Conservation (phyloP, 2,888 invertebrate genomes). For the Nomada lathburiana region DNA sequence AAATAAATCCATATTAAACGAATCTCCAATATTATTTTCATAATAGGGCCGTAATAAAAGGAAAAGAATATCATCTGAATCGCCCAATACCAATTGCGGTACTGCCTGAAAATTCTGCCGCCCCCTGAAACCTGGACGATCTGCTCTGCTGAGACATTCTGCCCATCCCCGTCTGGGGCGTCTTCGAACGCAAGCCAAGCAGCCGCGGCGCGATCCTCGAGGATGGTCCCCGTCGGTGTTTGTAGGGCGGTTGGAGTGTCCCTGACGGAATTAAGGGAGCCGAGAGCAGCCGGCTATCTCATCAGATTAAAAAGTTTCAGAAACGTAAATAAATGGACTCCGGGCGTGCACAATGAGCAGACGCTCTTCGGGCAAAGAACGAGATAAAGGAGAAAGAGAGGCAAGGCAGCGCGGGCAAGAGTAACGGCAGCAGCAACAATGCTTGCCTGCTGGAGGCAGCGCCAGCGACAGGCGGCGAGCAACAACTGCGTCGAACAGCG, state of each 20-base stretch:
- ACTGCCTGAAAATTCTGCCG: neutral
- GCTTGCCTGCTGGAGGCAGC: constrained; percentile 40
- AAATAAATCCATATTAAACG: too few species aligned
- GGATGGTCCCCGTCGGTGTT: neutral
- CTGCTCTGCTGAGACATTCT: too few species aligned
- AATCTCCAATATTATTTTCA: too few species aligned
- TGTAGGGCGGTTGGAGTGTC: constrained; percentile 12
- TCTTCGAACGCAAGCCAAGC: neutral
- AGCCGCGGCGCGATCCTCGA: neutral
- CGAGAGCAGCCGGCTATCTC: constrained; percentile 71
- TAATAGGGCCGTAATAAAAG: too few species aligned
- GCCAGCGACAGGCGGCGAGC: constrained; percentile 56
- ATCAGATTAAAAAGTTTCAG: constrained; percentile 81
- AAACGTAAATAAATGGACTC: constrained; percentile 77
- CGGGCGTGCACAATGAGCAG: constrained; percentile 63
- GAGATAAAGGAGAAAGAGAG: constrained; percentile 3
- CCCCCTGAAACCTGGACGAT: neutral
- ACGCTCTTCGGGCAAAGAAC: constrained; percentile 10
- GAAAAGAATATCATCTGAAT: neutral
- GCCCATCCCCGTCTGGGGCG: too few species aligned
- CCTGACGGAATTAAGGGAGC: constrained; percentile 50
- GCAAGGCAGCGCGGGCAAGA: constrained; percentile 34
- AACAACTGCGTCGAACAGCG: constrained; percentile 70
- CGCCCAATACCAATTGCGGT: neutral
- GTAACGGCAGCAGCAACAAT: constrained; percentile 56